Evolutionary conservation across 2,888 invertebrate genomes (phyloP).

Genomic region (Sinelater perroti): DNA sequence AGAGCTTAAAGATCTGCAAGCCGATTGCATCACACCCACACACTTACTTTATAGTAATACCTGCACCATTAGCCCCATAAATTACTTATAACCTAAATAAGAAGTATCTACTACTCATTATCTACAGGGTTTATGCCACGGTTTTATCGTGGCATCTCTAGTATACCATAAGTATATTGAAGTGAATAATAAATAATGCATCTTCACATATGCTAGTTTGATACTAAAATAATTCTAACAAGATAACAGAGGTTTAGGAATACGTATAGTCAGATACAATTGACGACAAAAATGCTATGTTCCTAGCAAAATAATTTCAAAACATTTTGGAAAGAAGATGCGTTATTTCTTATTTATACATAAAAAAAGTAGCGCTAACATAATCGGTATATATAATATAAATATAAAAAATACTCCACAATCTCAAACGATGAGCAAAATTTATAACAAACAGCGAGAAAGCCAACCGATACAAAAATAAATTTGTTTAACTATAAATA

Average conservation of each 20-base stretch:
- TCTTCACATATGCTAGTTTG: constrained; percentile 4
- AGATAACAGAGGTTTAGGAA: too few species aligned
- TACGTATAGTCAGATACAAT: too few species aligned
- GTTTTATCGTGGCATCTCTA: constrained; percentile 26
- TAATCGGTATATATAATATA: constrained; percentile 22
- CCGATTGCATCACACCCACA: constrained; percentile 36
- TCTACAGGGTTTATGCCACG: constrained; percentile 31
- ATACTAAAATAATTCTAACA: background rate
- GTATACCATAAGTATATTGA: constrained; percentile 15
- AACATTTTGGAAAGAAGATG: too few species aligned
- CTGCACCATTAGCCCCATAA: constrained; percentile 49
- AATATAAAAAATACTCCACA: constrained; percentile 22
- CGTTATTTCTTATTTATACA: too few species aligned
- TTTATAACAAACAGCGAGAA: constrained; percentile 23
- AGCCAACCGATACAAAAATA: constrained; percentile 23
- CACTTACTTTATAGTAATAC: constrained; percentile 36
- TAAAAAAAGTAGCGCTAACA: constrained; percentile 21
- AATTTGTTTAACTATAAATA: constrained; percentile 17
- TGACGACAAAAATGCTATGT: background rate
- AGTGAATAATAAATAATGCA: constrained; percentile 20
- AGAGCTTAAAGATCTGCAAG: constrained; percentile 13
- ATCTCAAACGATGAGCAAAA: constrained; percentile 24
- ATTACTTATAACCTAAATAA: constrained; percentile 35
- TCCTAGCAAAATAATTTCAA: too few species aligned
- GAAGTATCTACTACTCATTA: constrained; percentile 23